A percentile compares a stretch with the other conserved stretches of the same genome.
phyloP scores from a whole-genome alignment of 2,888 invertebrate genomes.

The Phasia obesa region DNA sequence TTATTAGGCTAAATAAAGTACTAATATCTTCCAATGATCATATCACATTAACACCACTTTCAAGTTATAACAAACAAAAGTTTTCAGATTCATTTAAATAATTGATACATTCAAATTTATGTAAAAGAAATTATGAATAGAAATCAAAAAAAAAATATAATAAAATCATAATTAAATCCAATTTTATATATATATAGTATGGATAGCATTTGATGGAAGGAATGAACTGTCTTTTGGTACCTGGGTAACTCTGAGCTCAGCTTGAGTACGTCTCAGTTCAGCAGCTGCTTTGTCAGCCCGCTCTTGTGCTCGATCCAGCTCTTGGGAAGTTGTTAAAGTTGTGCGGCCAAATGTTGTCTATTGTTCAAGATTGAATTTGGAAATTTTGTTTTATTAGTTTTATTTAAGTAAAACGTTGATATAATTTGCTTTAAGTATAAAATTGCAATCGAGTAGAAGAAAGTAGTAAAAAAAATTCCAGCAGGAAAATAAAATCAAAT shows the following conservation, averaged over 20 bases:
- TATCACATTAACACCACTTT: conserved; percentile 73
- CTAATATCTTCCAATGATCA: conserved; percentile 60
- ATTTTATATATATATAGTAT: conserved; percentile 28
- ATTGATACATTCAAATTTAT: conserved; percentile 70
- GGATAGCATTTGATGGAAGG: conserved; percentile 41
- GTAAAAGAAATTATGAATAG: conserved; percentile 59
- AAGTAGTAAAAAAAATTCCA: conserved; percentile 67
- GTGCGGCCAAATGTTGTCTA: conserved; percentile 90
- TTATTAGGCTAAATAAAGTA: conserved; percentile 38
- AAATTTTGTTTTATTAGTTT: conserved; percentile 57
- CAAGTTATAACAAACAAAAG: conserved; percentile 56
- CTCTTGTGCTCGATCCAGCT: conserved; percentile 91
- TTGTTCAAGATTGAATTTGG: conserved; percentile 51
- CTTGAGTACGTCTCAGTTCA: conserved; percentile 93
- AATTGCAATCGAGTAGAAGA: conserved; percentile 50
- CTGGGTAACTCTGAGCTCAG: conserved; percentile 94
- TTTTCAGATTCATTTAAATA: conserved; percentile 43
- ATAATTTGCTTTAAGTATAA: conserved; percentile 21
- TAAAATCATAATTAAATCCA: conserved; percentile 1
- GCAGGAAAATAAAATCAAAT: conserved; percentile 71
- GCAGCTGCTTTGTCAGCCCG: conserved; percentile 92
- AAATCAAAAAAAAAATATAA: conserved; percentile 29
- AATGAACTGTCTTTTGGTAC: conserved; percentile 78
- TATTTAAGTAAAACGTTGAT: conserved; percentile 14
- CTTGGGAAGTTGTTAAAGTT: conserved; percentile 91